These are phyloP conservation scores for Pelmatolapia mariae DNA, from an alignment of 2,113 vertebrate genomes.

Conservation along the genomic window DNA sequence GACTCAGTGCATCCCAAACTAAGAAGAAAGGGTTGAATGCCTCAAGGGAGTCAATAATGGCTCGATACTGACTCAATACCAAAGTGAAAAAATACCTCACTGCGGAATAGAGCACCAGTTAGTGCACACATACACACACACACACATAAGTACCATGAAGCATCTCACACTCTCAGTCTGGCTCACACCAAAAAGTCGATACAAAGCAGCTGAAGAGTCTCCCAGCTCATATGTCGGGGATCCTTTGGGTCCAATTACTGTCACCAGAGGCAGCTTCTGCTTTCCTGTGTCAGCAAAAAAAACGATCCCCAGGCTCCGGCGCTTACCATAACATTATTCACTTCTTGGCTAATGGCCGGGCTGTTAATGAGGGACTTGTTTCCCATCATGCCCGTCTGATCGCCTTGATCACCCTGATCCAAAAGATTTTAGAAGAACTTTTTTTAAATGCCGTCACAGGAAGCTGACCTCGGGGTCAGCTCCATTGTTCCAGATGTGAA, in stretches of 20 bases:
- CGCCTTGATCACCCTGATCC: not conserved
- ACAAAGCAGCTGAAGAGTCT: conserved; percentile 48
- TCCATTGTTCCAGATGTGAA: not conserved
- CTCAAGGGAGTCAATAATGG: conserved; percentile 77
- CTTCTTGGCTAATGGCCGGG: conserved; percentile 6
- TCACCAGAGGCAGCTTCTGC: conserved; percentile 20
- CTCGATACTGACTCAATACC: conserved; percentile 82
- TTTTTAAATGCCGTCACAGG: not conserved
- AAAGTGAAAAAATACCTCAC: conserved; percentile 10
- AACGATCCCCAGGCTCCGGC: not conserved
- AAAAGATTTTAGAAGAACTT: not conserved
- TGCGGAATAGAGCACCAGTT: not conserved
- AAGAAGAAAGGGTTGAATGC: conserved; percentile 19
- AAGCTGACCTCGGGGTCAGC: not conserved
- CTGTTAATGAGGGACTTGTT: conserved; percentile 18
- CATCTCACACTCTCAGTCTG: not conserved
- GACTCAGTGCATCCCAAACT: conserved; percentile 28
- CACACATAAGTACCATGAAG: not conserved
- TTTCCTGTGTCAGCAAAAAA: conserved; percentile 51
- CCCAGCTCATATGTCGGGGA: conserved; percentile 34
- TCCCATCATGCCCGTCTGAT: conserved; percentile 10
- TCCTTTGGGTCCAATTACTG: conserved; percentile 58
- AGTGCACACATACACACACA: not conserved
- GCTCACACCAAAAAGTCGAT: conserved; percentile 22
- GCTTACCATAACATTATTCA: not conserved